These are phyloP conservation scores for Halisarca cf. caerulea DNA, from an alignment of 37 sponge, comb jelly and placozoan genomes.

Conservation along the genomic window DNA sequence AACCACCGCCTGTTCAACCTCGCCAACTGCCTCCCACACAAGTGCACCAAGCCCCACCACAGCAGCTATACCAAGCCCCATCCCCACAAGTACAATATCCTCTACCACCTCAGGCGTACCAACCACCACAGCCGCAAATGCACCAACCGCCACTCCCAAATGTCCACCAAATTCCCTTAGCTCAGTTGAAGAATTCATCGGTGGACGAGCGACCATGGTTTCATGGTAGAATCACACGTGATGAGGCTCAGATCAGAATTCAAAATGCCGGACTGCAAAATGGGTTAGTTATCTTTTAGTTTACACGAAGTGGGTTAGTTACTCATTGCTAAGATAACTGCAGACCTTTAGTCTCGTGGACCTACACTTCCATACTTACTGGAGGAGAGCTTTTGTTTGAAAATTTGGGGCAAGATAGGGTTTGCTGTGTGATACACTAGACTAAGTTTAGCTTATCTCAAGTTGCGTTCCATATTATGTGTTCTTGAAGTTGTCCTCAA, in stretches of 20 bases:
- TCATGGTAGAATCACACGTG: conserved; percentile 77
- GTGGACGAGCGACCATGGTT: conserved; percentile 63
- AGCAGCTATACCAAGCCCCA: background rate
- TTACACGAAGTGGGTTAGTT: too few species aligned
- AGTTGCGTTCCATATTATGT: too few species aligned
- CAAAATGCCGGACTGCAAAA: conserved; percentile 52
- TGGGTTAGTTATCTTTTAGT: too few species aligned
- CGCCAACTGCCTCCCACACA: background rate
- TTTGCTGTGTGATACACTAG: too few species aligned
- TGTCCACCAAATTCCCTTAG: too few species aligned
- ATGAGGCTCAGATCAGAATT: conserved; percentile 66
- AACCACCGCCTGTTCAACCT: background rate
- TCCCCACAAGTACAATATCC: background rate
- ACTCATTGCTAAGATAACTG: too few species aligned
- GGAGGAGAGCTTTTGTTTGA: too few species aligned
- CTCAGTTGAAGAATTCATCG: background rate
- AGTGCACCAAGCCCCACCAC: background rate
- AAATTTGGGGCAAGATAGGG: too few species aligned
- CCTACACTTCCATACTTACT: too few species aligned
- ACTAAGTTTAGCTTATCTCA: too few species aligned
- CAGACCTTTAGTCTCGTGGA: too few species aligned
- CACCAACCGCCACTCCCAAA: background rate
- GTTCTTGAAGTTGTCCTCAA: too few species aligned
- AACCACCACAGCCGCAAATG: background rate
- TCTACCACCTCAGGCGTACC: background rate